Evolutionary conservation across 1,140 invertebrate species (phyloP), one percentile per base, ranked within the genome.

Genomic region (Thalassaphorura encarpata): DNA sequence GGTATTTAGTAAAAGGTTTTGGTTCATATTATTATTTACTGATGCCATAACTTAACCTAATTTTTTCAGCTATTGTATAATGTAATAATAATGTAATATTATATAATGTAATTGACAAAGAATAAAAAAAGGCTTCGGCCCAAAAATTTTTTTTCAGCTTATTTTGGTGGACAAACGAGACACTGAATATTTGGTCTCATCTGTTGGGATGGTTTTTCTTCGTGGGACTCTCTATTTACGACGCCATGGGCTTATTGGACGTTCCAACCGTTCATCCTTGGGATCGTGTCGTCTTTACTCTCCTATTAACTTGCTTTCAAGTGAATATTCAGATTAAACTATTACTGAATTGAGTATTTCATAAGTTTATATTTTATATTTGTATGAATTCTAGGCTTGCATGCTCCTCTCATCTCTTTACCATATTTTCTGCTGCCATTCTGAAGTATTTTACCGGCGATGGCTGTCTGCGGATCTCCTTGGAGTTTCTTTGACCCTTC

Each of bases 131-230:
- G n/a, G n/a, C n/a, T n/a, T n/a, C n/a, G n/a, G n/a, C n/a, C n/a
- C n/a, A n/a, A n/a, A n/a, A n/a, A n/a, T n/a, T n/a, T n/a, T n/a
- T n/a, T 73, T 78, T 52, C 70, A 92, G 91, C 69, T 78, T 93
- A 68, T 93, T 95, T 73, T 89, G 89, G 81, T 92, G 91, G 89
- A 94, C 87, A 18, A 97, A 97, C 69, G 93, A 97, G 72, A 96
- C 91, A 3, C 80, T 97, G 62, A 97, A 97, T 67, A 95, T 97
- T 68, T 97, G 93, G 93, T 91, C 87, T 51, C 93, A 97, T 72
- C 76, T 97, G 60, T 81, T 91, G 59, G 92, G 92, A 8, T 95
- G 91, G 76, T 80, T 91, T 67, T 72, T 95, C 11, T 89, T 97
- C 63, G 72, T 89, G 19, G 81, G 81, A 19, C 72, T 95, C 47